These are phyloP conservation scores for Poeciliopsis gracilis DNA, from an alignment of 2,797 vertebrate genomes.

Conservation along the genomic window DNA sequence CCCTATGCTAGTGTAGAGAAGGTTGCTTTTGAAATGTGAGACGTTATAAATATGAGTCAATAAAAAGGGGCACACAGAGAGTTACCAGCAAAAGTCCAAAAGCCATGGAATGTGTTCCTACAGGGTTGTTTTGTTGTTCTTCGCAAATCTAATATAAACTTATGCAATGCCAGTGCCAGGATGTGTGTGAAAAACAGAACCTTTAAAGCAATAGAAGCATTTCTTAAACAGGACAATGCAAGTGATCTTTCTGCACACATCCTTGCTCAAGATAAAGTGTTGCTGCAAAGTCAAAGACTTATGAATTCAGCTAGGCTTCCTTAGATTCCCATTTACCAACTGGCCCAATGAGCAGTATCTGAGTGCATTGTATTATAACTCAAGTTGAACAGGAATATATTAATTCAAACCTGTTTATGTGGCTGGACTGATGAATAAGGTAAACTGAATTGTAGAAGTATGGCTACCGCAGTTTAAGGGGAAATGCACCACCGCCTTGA, in stretches of 20 bases:
- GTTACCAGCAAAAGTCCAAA: background rate
- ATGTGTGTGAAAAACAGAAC: background rate
- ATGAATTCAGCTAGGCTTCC: background rate
- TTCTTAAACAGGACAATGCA: background rate
- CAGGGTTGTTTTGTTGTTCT: background rate
- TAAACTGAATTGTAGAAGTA: background rate
- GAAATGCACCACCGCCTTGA: background rate
- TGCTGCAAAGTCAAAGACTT: constrained; percentile 1
- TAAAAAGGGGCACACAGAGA: background rate
- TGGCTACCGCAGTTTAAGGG: background rate
- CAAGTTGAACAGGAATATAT: background rate
- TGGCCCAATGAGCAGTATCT: background rate
- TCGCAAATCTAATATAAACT: background rate
- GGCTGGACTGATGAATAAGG: background rate
- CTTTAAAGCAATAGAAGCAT: background rate
- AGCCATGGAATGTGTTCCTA: background rate
- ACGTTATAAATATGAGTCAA: background rate
- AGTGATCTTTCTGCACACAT: background rate
- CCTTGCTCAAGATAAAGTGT: background rate
- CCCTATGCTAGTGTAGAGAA: background rate
- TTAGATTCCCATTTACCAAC: background rate
- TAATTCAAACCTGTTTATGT: background rate
- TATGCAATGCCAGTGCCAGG: background rate
- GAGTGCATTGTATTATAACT: background rate
- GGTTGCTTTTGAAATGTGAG: background rate